phyloP scores from a whole-genome alignment of 2,113 vertebrate genomes.

The Centrocercus urophasianus region DNA sequence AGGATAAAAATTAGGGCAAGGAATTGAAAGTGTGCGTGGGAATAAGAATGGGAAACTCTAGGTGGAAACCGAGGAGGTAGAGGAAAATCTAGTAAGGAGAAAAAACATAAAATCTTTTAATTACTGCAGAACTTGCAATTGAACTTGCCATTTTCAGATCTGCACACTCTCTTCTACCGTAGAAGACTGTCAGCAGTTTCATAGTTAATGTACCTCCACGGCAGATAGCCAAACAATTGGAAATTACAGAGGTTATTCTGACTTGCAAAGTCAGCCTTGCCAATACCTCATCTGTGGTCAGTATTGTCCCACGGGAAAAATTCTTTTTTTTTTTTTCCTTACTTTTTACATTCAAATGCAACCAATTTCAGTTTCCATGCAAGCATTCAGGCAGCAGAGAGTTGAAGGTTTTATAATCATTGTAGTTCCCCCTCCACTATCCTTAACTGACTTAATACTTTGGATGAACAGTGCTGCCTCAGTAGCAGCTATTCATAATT shows the following conservation, averaged over 20 bases:
- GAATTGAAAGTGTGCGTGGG: background rate
- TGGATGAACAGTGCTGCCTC: background rate
- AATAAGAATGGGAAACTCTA: background rate
- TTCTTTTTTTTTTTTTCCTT: background rate
- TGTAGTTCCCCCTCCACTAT: background rate
- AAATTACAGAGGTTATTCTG: background rate
- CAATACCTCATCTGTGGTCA: background rate
- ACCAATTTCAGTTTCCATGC: background rate
- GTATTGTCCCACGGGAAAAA: background rate
- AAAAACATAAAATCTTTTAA: background rate
- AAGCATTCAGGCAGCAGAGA: background rate
- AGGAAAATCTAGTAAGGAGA: background rate
- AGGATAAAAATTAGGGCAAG: background rate
- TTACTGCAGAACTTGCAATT: background rate
- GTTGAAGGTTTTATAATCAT: background rate
- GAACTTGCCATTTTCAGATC: background rate
- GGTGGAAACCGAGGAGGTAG: background rate
- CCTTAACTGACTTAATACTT: background rate
- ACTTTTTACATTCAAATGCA: background rate
- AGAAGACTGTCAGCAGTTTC: background rate
- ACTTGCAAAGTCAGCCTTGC: background rate
- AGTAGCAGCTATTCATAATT: slow-evolving; percentile 28
- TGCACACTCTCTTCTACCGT: background rate
- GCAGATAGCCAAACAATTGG: background rate
- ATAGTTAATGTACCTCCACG: fast-evolving